Evolutionary conservation across 2,888 invertebrate species (phyloP), one percentile per base, ranked within the genome.

Genomic region (Cordylochernes scorpioides): DNA sequence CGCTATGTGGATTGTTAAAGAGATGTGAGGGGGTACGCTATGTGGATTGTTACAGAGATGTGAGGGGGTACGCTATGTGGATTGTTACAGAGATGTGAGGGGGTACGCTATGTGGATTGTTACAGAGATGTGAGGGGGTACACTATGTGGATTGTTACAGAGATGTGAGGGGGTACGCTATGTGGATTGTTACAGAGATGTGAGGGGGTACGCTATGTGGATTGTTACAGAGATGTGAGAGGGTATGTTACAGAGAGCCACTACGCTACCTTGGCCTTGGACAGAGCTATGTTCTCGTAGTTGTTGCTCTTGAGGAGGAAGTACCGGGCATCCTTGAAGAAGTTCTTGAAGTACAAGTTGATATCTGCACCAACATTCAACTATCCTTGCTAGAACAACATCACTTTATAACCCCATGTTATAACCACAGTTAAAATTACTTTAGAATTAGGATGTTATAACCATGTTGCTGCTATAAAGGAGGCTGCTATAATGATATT

Each of bases 291-390:
- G 54, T 94, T 94, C 56, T 94, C 91, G 34, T 77, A 74, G 57
- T 94, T 94, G 56, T 88, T 91, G 28, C 88, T 88, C 58, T 94
- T 94, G 46, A 94, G 88, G 33, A 94, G 65, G 58, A 88, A 91
- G 60, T 84, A 91, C 39, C 67, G 65, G 27, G 91, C 77, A 51
- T 84, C 84, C 42, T 84, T 66, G 55, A 91, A 88, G 42, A 94
- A 62, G 55, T 88, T 86, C 58, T 80, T 84, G 41, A 91, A 56
- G 57, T 80, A 77, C 15, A 45, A 41, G 15, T 34, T 31, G 26
- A 46, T 44, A 39, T 40, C 42, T 33, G 74, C 16, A 32, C 18
- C 28, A 32, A 28, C n/a, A n/a, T n/a, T n/a, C n/a, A n/a, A n/a
- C n/a, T n/a, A n/a, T n/a, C n/a, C n/a, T n/a, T n/a, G n/a, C n/a